These are phyloP conservation scores for Erithacus rubecula DNA, from an alignment of 2,797 vertebrate species.

Conservation along the genomic window DNA sequence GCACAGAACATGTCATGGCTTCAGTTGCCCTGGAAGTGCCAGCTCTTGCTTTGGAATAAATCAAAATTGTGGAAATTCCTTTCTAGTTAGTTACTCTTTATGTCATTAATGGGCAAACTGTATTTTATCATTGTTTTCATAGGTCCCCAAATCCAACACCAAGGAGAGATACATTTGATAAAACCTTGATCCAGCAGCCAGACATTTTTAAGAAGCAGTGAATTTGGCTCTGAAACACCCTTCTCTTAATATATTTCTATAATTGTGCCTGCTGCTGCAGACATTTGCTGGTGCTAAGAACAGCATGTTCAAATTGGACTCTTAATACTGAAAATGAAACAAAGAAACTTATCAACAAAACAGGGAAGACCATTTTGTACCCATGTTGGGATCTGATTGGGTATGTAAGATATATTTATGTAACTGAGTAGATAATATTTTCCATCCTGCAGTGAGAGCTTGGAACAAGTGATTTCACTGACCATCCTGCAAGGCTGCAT, in stretches of 20 bases:
- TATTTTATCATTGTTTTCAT: background rate
- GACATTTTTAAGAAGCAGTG: background rate
- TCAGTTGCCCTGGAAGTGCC: background rate
- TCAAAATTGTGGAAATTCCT: background rate
- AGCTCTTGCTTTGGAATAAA: background rate
- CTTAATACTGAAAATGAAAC: background rate
- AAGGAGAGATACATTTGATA: background rate
- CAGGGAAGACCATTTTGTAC: background rate
- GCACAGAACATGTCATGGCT: fast-evolving
- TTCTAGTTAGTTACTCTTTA: background rate
- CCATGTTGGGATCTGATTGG: background rate
- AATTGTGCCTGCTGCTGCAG: background rate
- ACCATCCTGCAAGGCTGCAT: background rate
- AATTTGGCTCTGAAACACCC: background rate
- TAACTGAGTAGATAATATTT: background rate
- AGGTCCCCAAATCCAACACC: background rate
- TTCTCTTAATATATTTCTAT: background rate
- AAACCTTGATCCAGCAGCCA: background rate
- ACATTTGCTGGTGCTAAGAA: background rate
- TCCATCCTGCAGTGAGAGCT: background rate
- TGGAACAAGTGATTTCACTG: background rate
- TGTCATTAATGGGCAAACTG: background rate
- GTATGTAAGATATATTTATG: background rate
- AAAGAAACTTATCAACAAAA: background rate
- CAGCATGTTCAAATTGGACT: background rate